Evolutionary conservation across 2,113 vertebrate genomes (phyloP).

Genomic region (Pipra filicauda): DNA sequence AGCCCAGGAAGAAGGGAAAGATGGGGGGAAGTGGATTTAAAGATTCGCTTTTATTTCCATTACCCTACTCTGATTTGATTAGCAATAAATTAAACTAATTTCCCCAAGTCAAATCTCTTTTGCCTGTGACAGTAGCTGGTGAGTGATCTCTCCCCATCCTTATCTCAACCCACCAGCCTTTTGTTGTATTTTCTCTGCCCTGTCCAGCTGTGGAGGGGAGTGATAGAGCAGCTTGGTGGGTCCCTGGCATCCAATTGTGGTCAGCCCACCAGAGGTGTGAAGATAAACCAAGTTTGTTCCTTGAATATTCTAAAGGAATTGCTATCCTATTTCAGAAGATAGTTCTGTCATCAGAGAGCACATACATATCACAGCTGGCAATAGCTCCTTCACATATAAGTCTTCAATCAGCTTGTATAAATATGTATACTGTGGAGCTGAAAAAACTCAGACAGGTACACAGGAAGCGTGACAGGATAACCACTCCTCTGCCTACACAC

Average conservation of each 20-base stretch:
- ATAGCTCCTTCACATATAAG: not conserved
- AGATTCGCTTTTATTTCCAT: not conserved
- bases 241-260: not conserved
- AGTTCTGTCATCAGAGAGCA: not conserved
- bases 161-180: not conserved
- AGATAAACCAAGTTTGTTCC: not conserved
- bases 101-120: not conserved
- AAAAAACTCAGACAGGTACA: slow-evolving; percentile 23
- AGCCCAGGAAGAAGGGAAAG: not conserved
- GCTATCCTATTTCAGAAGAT: not conserved
- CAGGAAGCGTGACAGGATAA: slow-evolving; percentile 30
- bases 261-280: not conserved
- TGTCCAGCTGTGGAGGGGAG: not conserved
- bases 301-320: not conserved
- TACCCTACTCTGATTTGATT: not conserved
- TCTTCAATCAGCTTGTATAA: slow-evolving; percentile 22
- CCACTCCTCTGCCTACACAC: not conserved
- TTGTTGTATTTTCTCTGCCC: not conserved
- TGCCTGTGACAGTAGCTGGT: not conserved
- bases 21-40: not conserved
- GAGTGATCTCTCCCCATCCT: not conserved
- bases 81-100: not conserved
- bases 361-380: not conserved
- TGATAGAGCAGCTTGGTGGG: not conserved
- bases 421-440: not conserved